phyloP scores from a whole-genome alignment of 2,797 vertebrate species.

The Sebastolobus alascanus region DNA sequence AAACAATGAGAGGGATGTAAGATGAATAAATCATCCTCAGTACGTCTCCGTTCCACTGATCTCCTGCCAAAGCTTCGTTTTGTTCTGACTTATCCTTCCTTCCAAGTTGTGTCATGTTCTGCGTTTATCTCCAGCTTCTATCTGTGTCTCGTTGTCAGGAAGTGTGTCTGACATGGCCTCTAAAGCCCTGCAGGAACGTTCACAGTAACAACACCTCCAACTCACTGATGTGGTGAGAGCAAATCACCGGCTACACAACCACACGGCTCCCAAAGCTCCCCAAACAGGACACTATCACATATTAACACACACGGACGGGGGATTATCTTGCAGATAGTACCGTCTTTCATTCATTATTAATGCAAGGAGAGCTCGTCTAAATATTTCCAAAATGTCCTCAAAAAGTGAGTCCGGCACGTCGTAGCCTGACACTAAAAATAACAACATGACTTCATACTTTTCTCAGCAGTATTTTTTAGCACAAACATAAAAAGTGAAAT shows the following conservation, averaged over 20 bases:
- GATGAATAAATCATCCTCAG: constrained; percentile 33
- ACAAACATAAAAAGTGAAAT: constrained; percentile 8
- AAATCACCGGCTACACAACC: neutral
- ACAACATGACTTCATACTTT: neutral
- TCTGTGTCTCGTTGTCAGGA: constrained; percentile 76
- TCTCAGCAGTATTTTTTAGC: neutral
- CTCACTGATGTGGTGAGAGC: constrained; percentile 49
- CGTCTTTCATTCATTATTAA: constrained; percentile 9
- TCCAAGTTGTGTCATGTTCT: constrained; percentile 71
- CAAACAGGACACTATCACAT: neutral
- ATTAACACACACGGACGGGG: neutral
- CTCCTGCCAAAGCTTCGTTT: constrained; percentile 32
- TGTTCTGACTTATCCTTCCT: constrained; percentile 4
- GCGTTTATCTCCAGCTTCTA: constrained; percentile 58
- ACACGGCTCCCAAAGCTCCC: neutral
- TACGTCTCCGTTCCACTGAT: constrained; percentile 31
- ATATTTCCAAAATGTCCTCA: neutral
- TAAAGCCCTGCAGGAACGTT: no score
- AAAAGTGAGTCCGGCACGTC: neutral
- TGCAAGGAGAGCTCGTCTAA: neutral
- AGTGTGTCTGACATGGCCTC: constrained; percentile 71
- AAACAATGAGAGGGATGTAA: constrained; percentile 27
- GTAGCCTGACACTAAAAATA: neutral
- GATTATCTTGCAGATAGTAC: neutral
- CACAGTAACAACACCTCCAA: constrained; percentile 34